Evolutionary conservation across 2,113 vertebrate species (phyloP).

Genomic region (Crypturellus undulatus): DNA sequence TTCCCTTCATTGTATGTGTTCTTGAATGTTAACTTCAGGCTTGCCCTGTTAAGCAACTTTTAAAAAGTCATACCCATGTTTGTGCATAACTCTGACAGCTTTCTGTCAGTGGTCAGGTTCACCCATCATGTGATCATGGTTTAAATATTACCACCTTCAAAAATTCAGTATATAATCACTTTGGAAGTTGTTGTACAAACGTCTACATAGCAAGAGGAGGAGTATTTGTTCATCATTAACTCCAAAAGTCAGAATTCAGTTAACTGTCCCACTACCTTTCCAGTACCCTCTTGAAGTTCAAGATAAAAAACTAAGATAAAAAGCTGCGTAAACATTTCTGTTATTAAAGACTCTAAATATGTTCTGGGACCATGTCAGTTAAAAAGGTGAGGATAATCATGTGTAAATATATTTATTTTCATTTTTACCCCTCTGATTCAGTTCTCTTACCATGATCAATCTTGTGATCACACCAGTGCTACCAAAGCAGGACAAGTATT

Average conservation of each 20-base stretch:
- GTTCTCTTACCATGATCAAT: background rate
- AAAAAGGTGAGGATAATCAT: background rate
- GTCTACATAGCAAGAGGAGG: background rate
- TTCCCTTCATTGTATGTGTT: background rate
- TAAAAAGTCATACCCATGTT: background rate
- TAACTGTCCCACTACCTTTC: background rate
- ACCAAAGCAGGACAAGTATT: background rate
- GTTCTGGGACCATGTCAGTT: background rate
- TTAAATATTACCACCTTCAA: background rate
- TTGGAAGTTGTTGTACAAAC: background rate
- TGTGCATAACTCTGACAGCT: background rate
- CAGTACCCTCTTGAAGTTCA: background rate
- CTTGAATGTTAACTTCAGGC: background rate
- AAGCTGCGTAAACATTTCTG: background rate
- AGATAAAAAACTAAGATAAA: background rate
- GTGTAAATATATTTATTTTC: background rate
- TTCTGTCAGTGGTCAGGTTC: background rate
- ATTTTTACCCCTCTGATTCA: background rate
- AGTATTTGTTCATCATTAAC: background rate
- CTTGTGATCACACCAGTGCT: background rate
- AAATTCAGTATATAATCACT: background rate
- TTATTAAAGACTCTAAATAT: background rate
- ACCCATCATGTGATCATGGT: fast-evolving
- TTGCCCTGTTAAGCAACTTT: background rate
- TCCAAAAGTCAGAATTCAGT: background rate